These are phyloP conservation scores for Malachius bipustulatus DNA, from an alignment of 2,888 invertebrate species.

Conservation along the genomic window DNA sequence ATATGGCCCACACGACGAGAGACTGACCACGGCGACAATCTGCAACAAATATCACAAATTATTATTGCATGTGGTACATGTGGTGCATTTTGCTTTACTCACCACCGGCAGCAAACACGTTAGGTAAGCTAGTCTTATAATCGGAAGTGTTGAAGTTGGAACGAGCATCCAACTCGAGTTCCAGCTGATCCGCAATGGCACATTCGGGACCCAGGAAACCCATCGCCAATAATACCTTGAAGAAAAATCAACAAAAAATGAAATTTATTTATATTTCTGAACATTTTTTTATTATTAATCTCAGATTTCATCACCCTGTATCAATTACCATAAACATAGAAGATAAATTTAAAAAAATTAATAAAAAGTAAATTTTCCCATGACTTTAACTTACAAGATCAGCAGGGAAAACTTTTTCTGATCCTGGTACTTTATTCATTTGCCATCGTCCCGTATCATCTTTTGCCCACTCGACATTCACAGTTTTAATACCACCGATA, in stretches of 20 bases:
- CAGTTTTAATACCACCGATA: slow-evolving; percentile 82
- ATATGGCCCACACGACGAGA: slow-evolving; percentile 96
- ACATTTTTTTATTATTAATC: background rate
- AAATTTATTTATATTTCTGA: background rate
- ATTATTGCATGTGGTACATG: no score
- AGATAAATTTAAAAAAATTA: no score
- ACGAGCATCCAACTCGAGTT: slow-evolving; percentile 74
- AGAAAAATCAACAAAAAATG: background rate
- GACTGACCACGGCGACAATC: slow-evolving; percentile 99
- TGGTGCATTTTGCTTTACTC: slow-evolving; percentile 30
- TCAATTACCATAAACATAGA: no score
- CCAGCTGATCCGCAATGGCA: slow-evolving; percentile 69
- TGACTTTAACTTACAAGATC: slow-evolving; percentile 46
- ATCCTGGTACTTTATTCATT: slow-evolving; percentile 75
- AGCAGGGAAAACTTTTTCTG: slow-evolving; percentile 68
- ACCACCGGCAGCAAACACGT: slow-evolving; percentile 96
- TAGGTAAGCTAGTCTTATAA: slow-evolving; percentile 78
- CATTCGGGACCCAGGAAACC: slow-evolving; percentile 96
- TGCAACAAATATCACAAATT: slow-evolving; percentile 31
- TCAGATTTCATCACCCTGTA: no score
- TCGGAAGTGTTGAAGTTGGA: slow-evolving; percentile 87
- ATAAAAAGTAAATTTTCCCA: no score
- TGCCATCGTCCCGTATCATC: slow-evolving; percentile 87
- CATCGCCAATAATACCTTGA: slow-evolving; percentile 82
- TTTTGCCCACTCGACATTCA: slow-evolving; percentile 88